phyloP scores from a whole-genome alignment of 2,113 vertebrate genomes.

The Oophaga pumilio region DNA sequence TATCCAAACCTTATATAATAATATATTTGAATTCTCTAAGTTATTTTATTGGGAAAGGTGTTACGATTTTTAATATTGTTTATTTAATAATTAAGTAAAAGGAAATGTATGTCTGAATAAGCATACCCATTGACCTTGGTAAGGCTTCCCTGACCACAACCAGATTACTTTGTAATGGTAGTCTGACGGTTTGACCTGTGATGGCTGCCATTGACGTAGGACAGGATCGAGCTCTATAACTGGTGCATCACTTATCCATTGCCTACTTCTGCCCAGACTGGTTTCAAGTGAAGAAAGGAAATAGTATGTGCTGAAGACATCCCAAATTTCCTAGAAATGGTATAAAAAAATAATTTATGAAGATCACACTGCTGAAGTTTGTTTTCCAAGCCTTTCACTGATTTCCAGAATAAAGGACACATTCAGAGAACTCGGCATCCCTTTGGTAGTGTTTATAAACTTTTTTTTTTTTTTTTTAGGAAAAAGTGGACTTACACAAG shows the following conservation, averaged over 20 bases:
- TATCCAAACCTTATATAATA: not conserved
- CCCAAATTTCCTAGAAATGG: not conserved
- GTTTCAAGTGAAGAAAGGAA: not conserved
- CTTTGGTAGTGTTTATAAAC: no score
- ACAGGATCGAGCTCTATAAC: not conserved
- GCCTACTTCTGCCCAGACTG: not conserved
- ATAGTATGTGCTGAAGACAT: not conserved
- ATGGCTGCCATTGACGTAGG: not conserved
- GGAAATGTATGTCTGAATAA: not conserved
- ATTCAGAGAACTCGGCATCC: no score
- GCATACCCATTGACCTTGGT: not conserved
- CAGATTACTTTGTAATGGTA: not conserved
- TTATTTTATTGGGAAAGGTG: not conserved
- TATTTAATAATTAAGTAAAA: slow-evolving; percentile 5
- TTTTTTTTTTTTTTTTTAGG: no score
- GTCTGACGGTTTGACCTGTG: not conserved
- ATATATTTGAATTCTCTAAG: not conserved
- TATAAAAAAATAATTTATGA: not conserved
- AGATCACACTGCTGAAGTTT: not conserved
- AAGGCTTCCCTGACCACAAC: not conserved
- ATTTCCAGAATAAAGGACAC: not conserved
- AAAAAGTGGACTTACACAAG: no score
- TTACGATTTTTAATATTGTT: not conserved
- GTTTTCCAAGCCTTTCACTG: not conserved
- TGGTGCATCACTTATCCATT: not conserved